Base-by-base conservation (phyloP, 1,140 invertebrate species). In the Drosophila bifasciata region DNA sequence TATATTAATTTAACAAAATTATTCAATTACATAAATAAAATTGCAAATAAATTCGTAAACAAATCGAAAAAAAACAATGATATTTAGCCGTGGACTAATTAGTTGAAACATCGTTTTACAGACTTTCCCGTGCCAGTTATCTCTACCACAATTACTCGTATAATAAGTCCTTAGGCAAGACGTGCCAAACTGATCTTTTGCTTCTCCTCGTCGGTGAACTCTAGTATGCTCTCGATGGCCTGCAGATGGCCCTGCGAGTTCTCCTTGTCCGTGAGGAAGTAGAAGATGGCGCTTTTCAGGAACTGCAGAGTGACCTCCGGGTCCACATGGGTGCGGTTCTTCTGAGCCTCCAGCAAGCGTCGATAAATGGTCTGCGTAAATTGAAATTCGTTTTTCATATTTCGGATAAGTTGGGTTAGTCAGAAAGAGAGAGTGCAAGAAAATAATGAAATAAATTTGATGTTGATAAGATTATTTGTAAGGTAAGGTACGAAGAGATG, bases 201-300 rank as follows among this genome's bases (percentile, higher is more conserved):
- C 80, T 96, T 96, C 90, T 96, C 96, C 32, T 93, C 93, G 25
- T 96, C 94, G 21, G 94, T 95, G 83, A 96, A 97, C 17, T 95
- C 96, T 68, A 97, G 92, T 76, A 97, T 97, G 91, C 96, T 97
- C 91, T 97, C 95, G 72, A 97, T 97, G 28, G 96, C 96, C 77
- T 95, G 95, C 17, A 97, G 92, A 90, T 97, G 96, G 9, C 95
- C 96, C 75, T 95, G 94, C 61, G 95, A 95, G 88, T 97, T 97
- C 79, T 97, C 96, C 73, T 95, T 95, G 88, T 97, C 96, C 0
- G 96, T 97, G 44, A 97, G 92, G 89, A 97, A 97, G 90, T 97
- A 97, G 89, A 97, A 97, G 77, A 97, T 94, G n/a, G 96, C 96
- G 57, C 96, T 97, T 92, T 97, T 97, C 53, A 97, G 93, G 92